phyloP scores from a whole-genome alignment of 2,888 invertebrate genomes.

The Oithona nana region DNA sequence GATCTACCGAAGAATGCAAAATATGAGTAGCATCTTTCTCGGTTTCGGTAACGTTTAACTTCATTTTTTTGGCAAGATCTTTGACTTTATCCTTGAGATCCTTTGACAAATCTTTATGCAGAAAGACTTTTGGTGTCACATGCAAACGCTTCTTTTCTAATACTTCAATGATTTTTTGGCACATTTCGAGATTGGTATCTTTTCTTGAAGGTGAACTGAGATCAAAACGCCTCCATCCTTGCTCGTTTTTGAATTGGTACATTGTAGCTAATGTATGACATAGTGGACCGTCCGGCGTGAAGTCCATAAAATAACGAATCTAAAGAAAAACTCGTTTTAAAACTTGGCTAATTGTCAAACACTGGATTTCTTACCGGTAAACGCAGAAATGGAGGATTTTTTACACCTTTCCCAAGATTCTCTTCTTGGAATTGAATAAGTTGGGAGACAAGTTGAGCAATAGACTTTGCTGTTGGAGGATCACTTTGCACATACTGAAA shows the following conservation, averaged over 20 bases:
- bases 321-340: constrained; percentile 30
- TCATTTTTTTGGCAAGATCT: constrained; percentile 68
- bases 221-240: constrained; percentile 85
- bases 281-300: constrained; percentile 76
- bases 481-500: constrained; percentile 75
- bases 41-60: constrained; percentile 55
- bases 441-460: constrained; percentile 64
- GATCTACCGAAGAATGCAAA: constrained; percentile 63
- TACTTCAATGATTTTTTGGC: constrained; percentile 57
- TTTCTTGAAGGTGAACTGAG: constrained; percentile 76
- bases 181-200: constrained; percentile 82
- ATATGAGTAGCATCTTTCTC: constrained; percentile 83
- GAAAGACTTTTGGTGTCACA: constrained; percentile 55
- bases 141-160: constrained; percentile 56
- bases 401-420: constrained; percentile 75
- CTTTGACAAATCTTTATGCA: constrained; percentile 61
- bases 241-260: constrained; percentile 87
- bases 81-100: constrained; percentile 27
- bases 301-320: constrained; percentile 89
- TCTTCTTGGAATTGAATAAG: constrained; percentile 92
- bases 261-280: constrained; percentile 83
- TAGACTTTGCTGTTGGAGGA: constrained; percentile 77
- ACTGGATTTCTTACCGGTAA: constrained; percentile 33
- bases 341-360: too few relatives aligned
- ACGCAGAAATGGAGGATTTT: constrained; percentile 45